phyloP scores from a whole-genome alignment of 2,113 vertebrate species.

The Planiliza haematocheilus region DNA sequence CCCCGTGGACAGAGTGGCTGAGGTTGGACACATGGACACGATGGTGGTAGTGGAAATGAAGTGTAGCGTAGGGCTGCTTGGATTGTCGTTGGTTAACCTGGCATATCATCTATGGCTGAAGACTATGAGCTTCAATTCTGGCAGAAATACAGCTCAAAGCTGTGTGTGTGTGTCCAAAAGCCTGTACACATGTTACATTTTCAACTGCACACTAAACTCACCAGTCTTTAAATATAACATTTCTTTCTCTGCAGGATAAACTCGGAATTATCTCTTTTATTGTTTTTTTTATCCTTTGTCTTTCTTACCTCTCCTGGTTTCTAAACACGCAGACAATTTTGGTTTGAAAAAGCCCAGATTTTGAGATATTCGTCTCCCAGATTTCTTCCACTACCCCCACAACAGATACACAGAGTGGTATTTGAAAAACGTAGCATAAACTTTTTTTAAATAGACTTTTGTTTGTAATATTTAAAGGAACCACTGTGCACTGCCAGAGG shows the following conservation, averaged over 20 bases:
- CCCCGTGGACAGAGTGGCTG: constrained; percentile 11
- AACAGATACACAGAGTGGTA: not conserved
- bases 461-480: not conserved
- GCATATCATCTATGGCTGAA: constrained; percentile 45
- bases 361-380: not conserved
- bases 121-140: constrained; percentile 32
- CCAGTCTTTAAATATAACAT: no score
- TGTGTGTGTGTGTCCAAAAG: not conserved
- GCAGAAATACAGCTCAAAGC: constrained; percentile 40
- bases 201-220: no score
- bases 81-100: constrained; percentile 38
- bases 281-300: not conserved
- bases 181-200: no score
- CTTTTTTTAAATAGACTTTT: no score
- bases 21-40: not conserved
- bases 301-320: not conserved
- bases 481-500: rapidly evolving
- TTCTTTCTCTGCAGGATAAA: no score
- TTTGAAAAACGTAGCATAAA: not conserved
- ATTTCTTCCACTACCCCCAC: not conserved
- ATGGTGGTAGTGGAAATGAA: not conserved
- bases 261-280: no score
- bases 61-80: constrained; percentile 11
- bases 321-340: not conserved
- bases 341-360: not conserved